Base-by-base conservation (phyloP, 2,113 vertebrate genomes). In the Lutjanus erythropterus region DNA sequence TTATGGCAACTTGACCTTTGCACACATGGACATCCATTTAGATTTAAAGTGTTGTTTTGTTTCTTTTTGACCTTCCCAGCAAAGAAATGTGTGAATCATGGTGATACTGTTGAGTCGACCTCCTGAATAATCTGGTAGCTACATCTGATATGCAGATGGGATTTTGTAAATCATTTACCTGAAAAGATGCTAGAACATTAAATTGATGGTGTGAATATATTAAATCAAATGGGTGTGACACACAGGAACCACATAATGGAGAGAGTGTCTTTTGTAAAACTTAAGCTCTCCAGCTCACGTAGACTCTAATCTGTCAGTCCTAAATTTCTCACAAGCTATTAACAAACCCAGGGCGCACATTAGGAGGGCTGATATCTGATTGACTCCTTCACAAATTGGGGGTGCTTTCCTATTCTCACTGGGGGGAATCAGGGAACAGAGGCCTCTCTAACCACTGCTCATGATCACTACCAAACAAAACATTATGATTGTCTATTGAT, bases 1-100 rank as follows among this genome's bases (percentile, higher is more conserved):
- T 71, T 70, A 75, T 52, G 37, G 52, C 33, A 81, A 33, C 29
- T 65, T 88, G 75, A 79, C 77, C 80, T 86, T 81, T 80, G 14
- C 25, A 60, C 64, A 37, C 41, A 56, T 29, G 15, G 25, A 71
- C 42, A 67, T 68, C 39, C 35, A 58, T 60, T 78, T 39, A 35
- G 50, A 75, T 75, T 58, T 65, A 9, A 78, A 75, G 23, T 33
- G 29, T 42, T 60, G 47, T 49, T 77, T 76, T 72, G 59, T 61
- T 75, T 84, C 11, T 68, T 58, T 78, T 64, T 50, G 78, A 71
- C 79, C 44, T 86, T 88, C 58, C 12, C 9, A 55, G 56, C 1
- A 37, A 47, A 84, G 18, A 6, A 58, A 72, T 31, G 19, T 53
- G 70, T 56, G 35, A 75, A 35, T 37, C 58, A 39, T 59, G 5